Evolutionary conservation across 2,888 invertebrate genomes (phyloP).

Genomic region (Aporophyla lueneburgensis): DNA sequence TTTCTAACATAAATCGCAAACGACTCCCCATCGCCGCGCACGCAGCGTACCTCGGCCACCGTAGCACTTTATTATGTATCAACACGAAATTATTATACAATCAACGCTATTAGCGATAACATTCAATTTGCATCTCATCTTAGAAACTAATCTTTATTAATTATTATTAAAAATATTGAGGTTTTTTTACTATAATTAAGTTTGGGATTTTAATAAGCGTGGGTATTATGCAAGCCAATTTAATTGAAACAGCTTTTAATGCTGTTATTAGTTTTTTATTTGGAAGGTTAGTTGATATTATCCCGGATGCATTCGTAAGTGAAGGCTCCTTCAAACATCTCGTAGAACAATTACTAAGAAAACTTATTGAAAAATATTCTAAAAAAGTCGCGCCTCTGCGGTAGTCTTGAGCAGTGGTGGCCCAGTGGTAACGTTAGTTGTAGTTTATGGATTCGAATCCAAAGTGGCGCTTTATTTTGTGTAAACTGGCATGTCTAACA

Average conservation of each 20-base stretch:
- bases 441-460: too few relatives aligned
- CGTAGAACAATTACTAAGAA: too few relatives aligned
- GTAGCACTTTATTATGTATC: constrained; percentile 79
- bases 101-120: constrained; percentile 71
- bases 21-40: constrained; percentile 77
- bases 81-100: constrained; percentile 79
- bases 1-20: constrained; percentile 79
- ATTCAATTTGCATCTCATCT: constrained; percentile 70
- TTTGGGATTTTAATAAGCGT: constrained; percentile 25
- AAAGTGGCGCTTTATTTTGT: too few relatives aligned
- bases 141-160: constrained; percentile 52
- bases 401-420: too few relatives aligned
- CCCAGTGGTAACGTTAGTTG: too few relatives aligned
- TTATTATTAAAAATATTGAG: constrained; percentile 54
- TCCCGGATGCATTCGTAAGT: constrained; percentile 8
- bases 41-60: constrained; percentile 71
- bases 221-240: constrained; percentile 34
- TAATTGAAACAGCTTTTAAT: constrained; percentile 20
- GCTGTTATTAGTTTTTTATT: constrained; percentile 10
- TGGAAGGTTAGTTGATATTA: constrained; percentile 2
- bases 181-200: constrained; percentile 35
- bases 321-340: too few relatives aligned
- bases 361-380: too few relatives aligned
- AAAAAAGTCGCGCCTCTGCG: too few relatives aligned
- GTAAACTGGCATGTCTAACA: too few relatives aligned